phyloP scores from a whole-genome alignment of 2,113 vertebrate species.

The Ictalurus furcatus region DNA sequence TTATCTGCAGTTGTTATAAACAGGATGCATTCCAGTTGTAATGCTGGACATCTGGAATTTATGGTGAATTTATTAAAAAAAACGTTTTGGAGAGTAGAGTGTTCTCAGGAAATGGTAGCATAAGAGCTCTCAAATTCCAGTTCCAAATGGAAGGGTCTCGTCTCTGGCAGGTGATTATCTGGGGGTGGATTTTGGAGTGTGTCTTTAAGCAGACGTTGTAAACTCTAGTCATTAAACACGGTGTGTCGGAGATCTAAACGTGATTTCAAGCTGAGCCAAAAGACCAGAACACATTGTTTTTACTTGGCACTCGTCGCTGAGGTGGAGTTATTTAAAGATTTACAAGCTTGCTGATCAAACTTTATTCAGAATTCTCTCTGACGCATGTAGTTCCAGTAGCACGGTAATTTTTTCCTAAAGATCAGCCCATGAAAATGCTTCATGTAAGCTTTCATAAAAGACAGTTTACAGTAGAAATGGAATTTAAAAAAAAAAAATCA shows the following conservation, averaged over 20 bases:
- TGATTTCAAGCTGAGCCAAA: slow-evolving; percentile 24
- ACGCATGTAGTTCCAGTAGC: neutral
- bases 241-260: slow-evolving; percentile 11
- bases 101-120: slow-evolving; percentile 55
- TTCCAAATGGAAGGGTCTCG: slow-evolving; percentile 39
- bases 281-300: slow-evolving; percentile 18
- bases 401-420: slow-evolving; percentile 3
- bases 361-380: slow-evolving; percentile 12
- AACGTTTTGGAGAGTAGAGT: slow-evolving; percentile 55
- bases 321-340: neutral
- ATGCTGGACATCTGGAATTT: slow-evolving; percentile 73
- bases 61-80: slow-evolving; percentile 51
- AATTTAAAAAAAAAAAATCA: slow-evolving; percentile 39
- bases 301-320: neutral
- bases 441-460: slow-evolving; percentile 43
- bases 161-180: slow-evolving; percentile 35
- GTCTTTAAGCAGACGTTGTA: slow-evolving; percentile 42
- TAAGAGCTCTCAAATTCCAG: slow-evolving; percentile 44
- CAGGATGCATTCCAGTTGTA: slow-evolving; percentile 71
- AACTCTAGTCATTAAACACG: slow-evolving; percentile 30
- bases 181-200: neutral
- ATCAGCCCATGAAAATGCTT: slow-evolving; percentile 49
- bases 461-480: slow-evolving; percentile 49
- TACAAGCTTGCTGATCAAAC: slow-evolving; percentile 9
- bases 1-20: slow-evolving; percentile 67